phyloP scores from a whole-genome alignment of 1,140 invertebrate genomes.

The Hydropsyche tenuis region DNA sequence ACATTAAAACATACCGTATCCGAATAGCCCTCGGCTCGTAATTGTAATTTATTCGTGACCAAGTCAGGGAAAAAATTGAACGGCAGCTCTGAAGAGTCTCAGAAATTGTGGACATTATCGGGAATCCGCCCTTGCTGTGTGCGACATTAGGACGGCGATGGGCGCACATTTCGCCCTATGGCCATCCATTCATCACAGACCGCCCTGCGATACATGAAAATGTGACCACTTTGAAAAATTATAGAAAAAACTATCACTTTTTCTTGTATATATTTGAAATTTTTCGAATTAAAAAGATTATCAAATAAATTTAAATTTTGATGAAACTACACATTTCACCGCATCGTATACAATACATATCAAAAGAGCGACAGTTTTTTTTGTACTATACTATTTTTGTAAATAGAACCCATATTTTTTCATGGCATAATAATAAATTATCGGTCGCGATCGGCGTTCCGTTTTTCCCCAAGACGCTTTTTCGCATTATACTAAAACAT shows the following conservation, averaged over 20 bases:
- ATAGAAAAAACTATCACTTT: background rate
- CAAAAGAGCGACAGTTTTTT: background rate
- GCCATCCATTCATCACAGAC: background rate
- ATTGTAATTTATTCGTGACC: no score
- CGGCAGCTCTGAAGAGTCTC: no score
- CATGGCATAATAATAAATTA: no score
- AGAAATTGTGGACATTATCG: slow-evolving; percentile 16
- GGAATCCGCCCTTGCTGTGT: slow-evolving; percentile 31
- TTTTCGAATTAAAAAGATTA: no score
- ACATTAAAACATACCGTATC: no score
- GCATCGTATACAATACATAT: background rate
- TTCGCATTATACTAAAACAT: background rate
- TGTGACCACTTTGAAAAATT: no score
- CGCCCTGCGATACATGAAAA: background rate
- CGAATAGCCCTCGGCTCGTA: no score
- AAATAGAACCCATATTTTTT: no score
- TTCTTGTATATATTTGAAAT: background rate
- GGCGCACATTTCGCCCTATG: slow-evolving; percentile 5
- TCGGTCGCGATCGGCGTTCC: no score
- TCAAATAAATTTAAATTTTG: no score
- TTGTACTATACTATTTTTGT: background rate
- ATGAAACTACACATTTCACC: background rate
- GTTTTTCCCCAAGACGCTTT: no score
- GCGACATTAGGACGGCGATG: slow-evolving; percentile 17
- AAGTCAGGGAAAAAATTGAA: background rate